Conservation (phyloP, 2,797 vertebrate species). For the Euthynnus affinis region DNA sequence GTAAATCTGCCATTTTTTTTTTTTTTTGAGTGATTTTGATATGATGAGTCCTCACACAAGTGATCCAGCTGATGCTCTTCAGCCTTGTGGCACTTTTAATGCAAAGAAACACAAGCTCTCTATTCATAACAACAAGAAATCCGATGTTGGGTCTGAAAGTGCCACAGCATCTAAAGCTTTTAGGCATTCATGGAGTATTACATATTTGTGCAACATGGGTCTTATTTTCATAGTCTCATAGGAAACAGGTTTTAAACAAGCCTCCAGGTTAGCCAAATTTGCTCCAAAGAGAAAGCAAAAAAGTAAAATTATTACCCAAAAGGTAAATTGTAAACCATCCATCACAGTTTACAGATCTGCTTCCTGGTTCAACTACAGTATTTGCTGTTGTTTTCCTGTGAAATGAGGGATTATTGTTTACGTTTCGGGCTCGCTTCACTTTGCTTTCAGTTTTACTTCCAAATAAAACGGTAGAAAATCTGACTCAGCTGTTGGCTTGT, state of each 20-base stretch:
- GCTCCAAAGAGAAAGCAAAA: no score
- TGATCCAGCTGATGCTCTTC: not conserved
- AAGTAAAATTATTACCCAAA: not conserved
- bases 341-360: no score
- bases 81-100: not conserved
- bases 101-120: not conserved
- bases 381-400: not conserved
- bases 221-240: no score
- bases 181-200: no score
- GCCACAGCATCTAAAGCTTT: no score
- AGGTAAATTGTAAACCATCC: no score
- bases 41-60: not conserved
- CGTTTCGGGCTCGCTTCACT: not conserved
- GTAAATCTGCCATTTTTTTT: not conserved
- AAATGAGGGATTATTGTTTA: not conserved
- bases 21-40: constrained; percentile 2
- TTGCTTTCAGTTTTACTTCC: not conserved
- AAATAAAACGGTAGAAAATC: not conserved
- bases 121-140: constrained; percentile 12
- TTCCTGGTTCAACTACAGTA: not conserved
- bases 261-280: no score
- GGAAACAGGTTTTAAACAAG: no score
- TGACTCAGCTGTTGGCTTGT: not conserved
- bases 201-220: no score
- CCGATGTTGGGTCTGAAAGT: no score